Evolutionary conservation across 2,113 vertebrate species (phyloP).

Genomic region (Engraulis encrasicolus): DNA sequence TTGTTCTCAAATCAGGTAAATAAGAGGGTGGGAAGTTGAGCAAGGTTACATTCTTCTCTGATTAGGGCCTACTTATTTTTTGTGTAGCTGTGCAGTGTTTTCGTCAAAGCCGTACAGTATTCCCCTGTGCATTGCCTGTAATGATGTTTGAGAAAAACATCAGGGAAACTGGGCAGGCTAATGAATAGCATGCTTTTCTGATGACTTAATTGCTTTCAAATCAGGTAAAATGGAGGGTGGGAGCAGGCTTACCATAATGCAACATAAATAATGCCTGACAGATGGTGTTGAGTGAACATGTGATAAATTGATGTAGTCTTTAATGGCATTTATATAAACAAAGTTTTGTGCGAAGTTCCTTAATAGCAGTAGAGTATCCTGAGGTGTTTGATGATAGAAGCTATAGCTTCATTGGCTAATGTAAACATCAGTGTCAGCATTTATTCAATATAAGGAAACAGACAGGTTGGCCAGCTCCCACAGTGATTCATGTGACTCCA

Average conservation of each 20-base stretch:
- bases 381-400: neutral
- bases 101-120: neutral
- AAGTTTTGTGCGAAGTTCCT: neutral
- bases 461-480: slow-evolving; percentile 7
- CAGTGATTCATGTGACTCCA: neutral
- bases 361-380: neutral
- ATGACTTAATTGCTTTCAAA: slow-evolving; percentile 10
- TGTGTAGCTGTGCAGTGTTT: neutral
- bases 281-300: neutral
- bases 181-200: neutral
- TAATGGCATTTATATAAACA: neutral
- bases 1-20: slow-evolving; percentile 4
- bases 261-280: neutral
- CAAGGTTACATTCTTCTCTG: neutral
- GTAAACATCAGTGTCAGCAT: neutral
- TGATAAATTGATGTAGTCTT: neutral
- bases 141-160: slow-evolving; percentile 7
- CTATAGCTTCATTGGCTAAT: neutral
- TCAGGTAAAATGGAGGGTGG: neutral
- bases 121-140: slow-evolving; percentile 24
- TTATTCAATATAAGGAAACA: slow-evolving; percentile 7
- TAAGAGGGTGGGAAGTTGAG: neutral
- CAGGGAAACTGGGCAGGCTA: neutral
- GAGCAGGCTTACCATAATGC: neutral
- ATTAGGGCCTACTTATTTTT: too few relatives aligned